Conservation (phyloP, 92 coral and sea anemone genomes). For the Epizoanthus scotinus region DNA sequence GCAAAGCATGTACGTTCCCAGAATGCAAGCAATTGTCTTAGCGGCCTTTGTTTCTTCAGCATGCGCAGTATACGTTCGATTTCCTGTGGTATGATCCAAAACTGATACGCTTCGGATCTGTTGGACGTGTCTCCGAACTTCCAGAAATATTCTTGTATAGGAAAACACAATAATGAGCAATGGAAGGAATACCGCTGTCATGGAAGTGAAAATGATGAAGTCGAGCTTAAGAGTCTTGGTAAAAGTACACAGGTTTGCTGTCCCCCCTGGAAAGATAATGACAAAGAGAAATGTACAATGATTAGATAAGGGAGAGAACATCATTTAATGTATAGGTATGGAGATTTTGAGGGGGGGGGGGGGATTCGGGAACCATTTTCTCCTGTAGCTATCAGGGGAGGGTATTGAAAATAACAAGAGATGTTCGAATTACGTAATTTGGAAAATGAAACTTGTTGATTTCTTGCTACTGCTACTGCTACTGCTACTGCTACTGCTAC, state of each 20-base stretch:
- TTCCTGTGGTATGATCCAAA: not conserved
- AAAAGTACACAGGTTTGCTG: slow-evolving; percentile 19
- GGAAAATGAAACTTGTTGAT: too few species aligned
- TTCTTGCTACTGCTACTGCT: too few species aligned
- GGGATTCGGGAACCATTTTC: too few species aligned
- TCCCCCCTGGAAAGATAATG: not conserved
- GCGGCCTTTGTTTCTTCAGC: slow-evolving; percentile 35
- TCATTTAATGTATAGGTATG: too few species aligned
- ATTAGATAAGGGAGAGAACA: too few species aligned
- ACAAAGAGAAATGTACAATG: too few species aligned
- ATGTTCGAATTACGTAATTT: too few species aligned
- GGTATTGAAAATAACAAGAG: too few species aligned
- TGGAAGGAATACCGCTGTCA: slow-evolving; percentile 29
- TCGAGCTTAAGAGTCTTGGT: slow-evolving; percentile 9
- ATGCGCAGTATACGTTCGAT: not conserved
- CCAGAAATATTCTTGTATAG: slow-evolving; percentile 25
- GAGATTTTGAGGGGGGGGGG: too few species aligned
- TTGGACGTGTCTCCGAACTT: slow-evolving; percentile 22
- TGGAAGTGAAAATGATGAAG: slow-evolving; percentile 19
- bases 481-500: too few species aligned
- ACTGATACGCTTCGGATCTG: slow-evolving; percentile 9
- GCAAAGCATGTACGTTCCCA: slow-evolving; percentile 30
- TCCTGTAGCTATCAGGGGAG: too few species aligned
- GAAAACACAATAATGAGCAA: slow-evolving; percentile 18
- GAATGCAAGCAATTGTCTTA: slow-evolving; percentile 25